Percentiles rank a stretch among this genome's conserved stretches.
These are phyloP conservation scores for Balearica regulorum DNA, from an alignment of 2,797 vertebrate genomes.

Conservation along the genomic window DNA sequence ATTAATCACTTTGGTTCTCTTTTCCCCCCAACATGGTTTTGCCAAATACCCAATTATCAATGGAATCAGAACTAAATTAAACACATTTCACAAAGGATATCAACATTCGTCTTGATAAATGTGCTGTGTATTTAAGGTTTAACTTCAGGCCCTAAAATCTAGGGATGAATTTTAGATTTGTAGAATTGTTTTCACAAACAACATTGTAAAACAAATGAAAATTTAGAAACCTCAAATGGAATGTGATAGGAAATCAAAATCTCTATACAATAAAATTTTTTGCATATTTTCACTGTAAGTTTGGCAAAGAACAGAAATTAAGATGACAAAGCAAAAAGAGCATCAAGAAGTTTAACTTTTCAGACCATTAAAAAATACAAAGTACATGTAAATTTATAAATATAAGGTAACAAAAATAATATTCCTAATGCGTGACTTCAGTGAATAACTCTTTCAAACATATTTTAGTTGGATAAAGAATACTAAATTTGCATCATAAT, in stretches of 20 bases:
- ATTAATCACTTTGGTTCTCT: background rate
- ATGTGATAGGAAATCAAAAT: background rate
- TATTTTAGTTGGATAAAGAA: background rate
- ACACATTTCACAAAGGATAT: background rate
- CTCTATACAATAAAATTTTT: background rate
- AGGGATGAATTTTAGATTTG: background rate
- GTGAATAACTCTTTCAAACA: background rate
- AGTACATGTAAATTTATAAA: background rate
- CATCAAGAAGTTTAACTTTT: background rate
- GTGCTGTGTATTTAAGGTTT: background rate
- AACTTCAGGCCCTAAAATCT: background rate
- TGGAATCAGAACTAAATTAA: conserved; percentile 38
- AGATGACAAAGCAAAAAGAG: background rate
- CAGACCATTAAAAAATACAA: background rate
- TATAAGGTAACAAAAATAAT: background rate
- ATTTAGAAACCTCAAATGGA: background rate
- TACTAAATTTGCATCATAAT: background rate
- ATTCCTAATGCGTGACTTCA: background rate
- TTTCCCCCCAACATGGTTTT: background rate
- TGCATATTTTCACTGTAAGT: background rate
- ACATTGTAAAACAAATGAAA: background rate
- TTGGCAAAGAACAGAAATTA: background rate
- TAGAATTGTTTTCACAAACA: background rate
- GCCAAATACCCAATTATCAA: background rate
- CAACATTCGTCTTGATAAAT: background rate